These are phyloP conservation scores for Lates calcarifer DNA, from an alignment of 2,113 vertebrate genomes.

Conservation along the genomic window DNA sequence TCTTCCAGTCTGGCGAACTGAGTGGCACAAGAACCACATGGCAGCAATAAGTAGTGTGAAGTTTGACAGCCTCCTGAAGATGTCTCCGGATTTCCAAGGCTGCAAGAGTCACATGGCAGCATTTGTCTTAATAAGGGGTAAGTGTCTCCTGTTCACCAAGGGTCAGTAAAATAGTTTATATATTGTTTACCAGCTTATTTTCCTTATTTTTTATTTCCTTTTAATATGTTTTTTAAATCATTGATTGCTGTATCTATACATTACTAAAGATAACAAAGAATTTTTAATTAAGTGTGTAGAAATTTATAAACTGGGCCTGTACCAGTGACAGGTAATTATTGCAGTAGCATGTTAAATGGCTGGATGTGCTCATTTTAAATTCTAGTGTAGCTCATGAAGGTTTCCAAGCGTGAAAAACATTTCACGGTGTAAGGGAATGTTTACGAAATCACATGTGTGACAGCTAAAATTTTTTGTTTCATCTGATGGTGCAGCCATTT, in stretches of 20 bases:
- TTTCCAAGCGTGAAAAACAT: slow-evolving; percentile 10
- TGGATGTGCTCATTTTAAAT: slow-evolving; percentile 12
- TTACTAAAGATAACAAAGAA: not conserved
- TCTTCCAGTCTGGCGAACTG: slow-evolving; percentile 60
- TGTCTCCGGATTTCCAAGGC: slow-evolving; percentile 72
- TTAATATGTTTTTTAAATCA: not conserved
- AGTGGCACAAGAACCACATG: slow-evolving; percentile 86
- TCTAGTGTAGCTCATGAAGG: slow-evolving; percentile 2
- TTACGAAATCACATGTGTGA: slow-evolving; percentile 9
- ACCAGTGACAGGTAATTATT: slow-evolving; percentile 6
- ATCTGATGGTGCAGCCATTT: not conserved
- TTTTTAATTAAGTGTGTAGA: not conserved
- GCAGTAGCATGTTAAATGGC: not conserved
- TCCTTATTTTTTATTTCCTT: not conserved
- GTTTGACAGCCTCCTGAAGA: slow-evolving; percentile 84
- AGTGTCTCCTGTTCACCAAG: slow-evolving; percentile 15
- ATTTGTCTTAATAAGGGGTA: slow-evolving; percentile 89
- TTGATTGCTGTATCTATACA: not conserved
- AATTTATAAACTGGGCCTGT: slow-evolving; percentile 1
- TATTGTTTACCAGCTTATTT: not conserved
- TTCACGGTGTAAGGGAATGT: not conserved
- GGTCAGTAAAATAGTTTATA: not conserved
- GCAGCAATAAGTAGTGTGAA: slow-evolving; percentile 82
- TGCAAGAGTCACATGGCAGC: slow-evolving; percentile 87
- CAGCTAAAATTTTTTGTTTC: not conserved